phyloP scores from a whole-genome alignment of 2,797 vertebrate species.

The Chelidonichthys spinosus region DNA sequence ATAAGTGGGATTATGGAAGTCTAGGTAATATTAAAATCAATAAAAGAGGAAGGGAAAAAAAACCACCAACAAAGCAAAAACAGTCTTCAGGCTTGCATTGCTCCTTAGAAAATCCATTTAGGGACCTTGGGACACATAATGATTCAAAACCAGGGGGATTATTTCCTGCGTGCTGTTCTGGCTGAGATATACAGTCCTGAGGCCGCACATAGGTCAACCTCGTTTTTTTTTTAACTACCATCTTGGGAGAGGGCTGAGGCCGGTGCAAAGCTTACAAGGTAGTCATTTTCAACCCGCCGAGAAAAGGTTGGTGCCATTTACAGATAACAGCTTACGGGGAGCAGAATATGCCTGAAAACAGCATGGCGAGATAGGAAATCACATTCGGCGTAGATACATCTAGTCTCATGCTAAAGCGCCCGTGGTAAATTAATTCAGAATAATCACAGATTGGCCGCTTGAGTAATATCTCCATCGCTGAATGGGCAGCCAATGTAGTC shows the following conservation, averaged over 20 bases:
- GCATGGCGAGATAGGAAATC: slow-evolving; percentile 49
- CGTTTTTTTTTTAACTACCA: slow-evolving; percentile 68
- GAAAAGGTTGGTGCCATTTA: slow-evolving; percentile 64
- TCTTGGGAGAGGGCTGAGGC: slow-evolving; percentile 59
- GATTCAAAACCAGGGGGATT: slow-evolving; percentile 73
- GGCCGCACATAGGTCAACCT: slow-evolving; percentile 69
- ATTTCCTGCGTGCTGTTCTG: slow-evolving; percentile 66
- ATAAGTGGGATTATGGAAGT: slow-evolving; percentile 75
- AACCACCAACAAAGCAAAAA: slow-evolving; percentile 62
- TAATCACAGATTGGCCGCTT: slow-evolving; percentile 58
- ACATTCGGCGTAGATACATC: slow-evolving; percentile 46
- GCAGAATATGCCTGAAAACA: slow-evolving; percentile 58
- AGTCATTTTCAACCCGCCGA: slow-evolving; percentile 60
- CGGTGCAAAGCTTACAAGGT: slow-evolving; percentile 48
- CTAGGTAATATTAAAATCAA: slow-evolving; percentile 81
- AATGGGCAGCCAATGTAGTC: slow-evolving; percentile 56
- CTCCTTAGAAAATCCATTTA: slow-evolving; percentile 75
- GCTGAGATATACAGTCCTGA: slow-evolving; percentile 71
- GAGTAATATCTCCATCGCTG: slow-evolving; percentile 59
- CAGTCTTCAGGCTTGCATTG: slow-evolving; percentile 44
- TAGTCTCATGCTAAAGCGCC: slow-evolving; percentile 47
- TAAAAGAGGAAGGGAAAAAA: slow-evolving; percentile 34
- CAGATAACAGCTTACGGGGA: slow-evolving; percentile 56
- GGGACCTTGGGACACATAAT: slow-evolving; percentile 72
- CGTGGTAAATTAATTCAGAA: slow-evolving; percentile 60